Conservation (phyloP, 2,888 invertebrate species). For the Eubasilissa splendida region DNA sequence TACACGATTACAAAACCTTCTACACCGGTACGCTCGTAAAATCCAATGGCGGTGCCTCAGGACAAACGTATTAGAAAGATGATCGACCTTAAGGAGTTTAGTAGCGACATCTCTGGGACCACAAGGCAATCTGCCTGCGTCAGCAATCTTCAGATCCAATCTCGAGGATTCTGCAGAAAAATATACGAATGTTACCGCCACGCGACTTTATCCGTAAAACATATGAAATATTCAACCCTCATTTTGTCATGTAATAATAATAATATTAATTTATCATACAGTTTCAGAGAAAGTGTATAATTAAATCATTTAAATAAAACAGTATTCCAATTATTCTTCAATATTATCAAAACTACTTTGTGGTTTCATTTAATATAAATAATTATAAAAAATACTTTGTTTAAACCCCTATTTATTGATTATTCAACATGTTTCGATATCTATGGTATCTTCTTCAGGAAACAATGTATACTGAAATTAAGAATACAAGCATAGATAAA, state of each 20-base stretch:
- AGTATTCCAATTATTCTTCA: too few species aligned
- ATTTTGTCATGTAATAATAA: neutral
- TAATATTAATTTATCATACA: too few species aligned
- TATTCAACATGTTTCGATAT: too few species aligned
- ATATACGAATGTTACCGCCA: neutral
- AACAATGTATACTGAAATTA: too few species aligned
- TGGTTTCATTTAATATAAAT: too few species aligned
- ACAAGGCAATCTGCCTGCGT: conserved; percentile 49
- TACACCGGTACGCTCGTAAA: conserved; percentile 42
- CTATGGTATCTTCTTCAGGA: too few species aligned
- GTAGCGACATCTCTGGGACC: conserved; percentile 31
- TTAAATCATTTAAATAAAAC: too few species aligned
- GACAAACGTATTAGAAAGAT: conserved; percentile 54
- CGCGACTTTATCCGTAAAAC: neutral
- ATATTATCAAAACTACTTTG: too few species aligned
- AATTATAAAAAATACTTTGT: too few species aligned
- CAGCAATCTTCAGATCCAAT: conserved; percentile 57
- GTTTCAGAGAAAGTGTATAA: too few species aligned
- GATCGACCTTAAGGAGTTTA: conserved; percentile 49
- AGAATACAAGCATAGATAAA: too few species aligned
- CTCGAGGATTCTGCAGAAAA: conserved; percentile 37
- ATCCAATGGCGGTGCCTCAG: conserved; percentile 48
- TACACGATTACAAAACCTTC: conserved; percentile 16
- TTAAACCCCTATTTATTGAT: too few species aligned
- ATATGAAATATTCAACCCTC: neutral